Evolutionary conservation across 2,888 invertebrate species (phyloP).

Genomic region (Limnephilus auricula): DNA sequence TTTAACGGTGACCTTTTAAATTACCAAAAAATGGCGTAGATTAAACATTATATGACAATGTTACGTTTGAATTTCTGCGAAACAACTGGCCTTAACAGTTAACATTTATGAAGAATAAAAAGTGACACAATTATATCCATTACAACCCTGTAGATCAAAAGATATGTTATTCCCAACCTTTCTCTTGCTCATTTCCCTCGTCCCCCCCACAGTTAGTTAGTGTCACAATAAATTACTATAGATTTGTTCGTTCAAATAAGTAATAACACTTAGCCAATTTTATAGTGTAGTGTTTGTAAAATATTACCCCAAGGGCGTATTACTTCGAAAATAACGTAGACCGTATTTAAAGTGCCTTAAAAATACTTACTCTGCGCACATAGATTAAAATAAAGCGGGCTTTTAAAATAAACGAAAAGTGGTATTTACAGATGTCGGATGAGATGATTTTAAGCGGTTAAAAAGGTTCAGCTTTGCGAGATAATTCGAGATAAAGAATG

Average conservation of each 20-base stretch:
- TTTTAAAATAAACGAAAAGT: background rate
- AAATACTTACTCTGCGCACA: background rate
- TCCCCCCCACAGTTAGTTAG: too few species aligned
- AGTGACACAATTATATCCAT: too few species aligned
- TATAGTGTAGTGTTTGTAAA: background rate
- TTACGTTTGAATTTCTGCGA: too few species aligned
- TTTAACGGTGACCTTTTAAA: too few species aligned
- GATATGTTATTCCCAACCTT: too few species aligned
- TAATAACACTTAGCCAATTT: background rate
- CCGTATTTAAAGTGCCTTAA: background rate
- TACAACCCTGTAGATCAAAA: too few species aligned
- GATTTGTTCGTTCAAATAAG: background rate
- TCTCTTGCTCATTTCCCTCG: too few species aligned
- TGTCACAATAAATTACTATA: too few species aligned
- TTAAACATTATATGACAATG: too few species aligned
- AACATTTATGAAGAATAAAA: too few species aligned
- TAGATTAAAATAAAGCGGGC: background rate
- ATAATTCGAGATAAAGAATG: background rate
- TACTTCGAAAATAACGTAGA: background rate
- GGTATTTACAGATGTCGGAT: background rate
- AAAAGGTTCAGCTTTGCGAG: background rate
- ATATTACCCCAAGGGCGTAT: background rate
- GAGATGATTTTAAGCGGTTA: background rate
- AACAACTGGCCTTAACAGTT: too few species aligned
- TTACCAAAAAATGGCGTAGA: too few species aligned